A percentile compares a stretch with the other conserved stretches of the same genome.
phyloP scores from a whole-genome alignment of 2,113 vertebrate species.

The Hemichromis elongatus region DNA sequence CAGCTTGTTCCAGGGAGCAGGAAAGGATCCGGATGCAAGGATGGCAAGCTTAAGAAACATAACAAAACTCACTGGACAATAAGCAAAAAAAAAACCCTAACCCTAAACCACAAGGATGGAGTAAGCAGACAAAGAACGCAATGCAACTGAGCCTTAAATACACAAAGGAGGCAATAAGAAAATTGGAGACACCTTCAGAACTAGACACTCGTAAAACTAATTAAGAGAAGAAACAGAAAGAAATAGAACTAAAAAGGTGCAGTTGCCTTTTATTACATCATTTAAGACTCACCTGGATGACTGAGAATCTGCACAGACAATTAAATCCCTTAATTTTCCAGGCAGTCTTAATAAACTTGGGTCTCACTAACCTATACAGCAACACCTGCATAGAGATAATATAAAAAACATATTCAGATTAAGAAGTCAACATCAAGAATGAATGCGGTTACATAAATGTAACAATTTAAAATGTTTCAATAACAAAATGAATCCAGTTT shows the following conservation, averaged over 20 bases:
- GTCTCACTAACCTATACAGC: rapidly evolving
- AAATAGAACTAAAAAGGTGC: not conserved
- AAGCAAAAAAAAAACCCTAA: not conserved
- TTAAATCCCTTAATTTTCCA: not conserved
- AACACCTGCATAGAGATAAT: not conserved
- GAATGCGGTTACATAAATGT: not conserved
- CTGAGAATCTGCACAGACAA: not conserved
- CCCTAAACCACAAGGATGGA: not conserved
- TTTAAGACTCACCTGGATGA: not conserved
- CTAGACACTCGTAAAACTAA: not conserved
- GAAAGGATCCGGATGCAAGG: not conserved
- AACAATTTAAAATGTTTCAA: not conserved
- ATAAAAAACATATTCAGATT: not conserved
- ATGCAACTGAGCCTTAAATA: not conserved
- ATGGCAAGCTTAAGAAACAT: not conserved
- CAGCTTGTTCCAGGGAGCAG: not conserved
- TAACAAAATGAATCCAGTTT: not conserved
- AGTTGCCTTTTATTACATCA: rapidly evolving
- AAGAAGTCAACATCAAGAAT: not conserved
- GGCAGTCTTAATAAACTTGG: not conserved
- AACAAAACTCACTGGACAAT: not conserved
- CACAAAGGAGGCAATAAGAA: not conserved
- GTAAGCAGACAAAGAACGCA: not conserved
- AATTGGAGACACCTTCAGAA: not conserved
- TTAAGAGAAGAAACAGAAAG: not conserved